phyloP scores from a whole-genome alignment of 2,113 vertebrate genomes.

The Sorex araneus region DNA sequence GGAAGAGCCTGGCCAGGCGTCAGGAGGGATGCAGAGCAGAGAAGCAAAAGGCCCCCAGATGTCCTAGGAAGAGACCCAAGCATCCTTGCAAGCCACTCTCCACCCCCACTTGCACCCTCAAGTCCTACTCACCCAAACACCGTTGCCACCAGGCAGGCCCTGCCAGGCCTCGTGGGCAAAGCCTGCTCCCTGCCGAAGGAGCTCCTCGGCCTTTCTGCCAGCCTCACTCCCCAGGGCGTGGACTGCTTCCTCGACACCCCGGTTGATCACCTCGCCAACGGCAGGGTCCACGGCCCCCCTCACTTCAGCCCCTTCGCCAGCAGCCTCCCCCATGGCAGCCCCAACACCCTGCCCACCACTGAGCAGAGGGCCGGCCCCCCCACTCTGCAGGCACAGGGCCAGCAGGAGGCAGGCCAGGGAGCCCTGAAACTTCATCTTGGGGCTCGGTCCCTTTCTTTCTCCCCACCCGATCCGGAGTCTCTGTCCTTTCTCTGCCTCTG shows the following conservation, averaged over 20 bases:
- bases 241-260: background rate
- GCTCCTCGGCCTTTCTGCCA: background rate
- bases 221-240: background rate
- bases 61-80: background rate
- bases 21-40: background rate
- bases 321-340: background rate
- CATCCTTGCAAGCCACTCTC: background rate
- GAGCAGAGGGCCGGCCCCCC: slow-evolving; percentile 51
- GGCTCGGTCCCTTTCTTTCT: background rate
- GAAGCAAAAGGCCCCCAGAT: background rate
- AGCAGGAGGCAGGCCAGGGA: slow-evolving; percentile 76
- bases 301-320: background rate
- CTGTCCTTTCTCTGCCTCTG: background rate
- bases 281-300: background rate
- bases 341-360: fast-evolving
- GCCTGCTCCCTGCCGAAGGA: background rate
- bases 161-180: background rate
- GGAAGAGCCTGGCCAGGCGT: background rate
- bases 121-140: background rate
- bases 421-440: slow-evolving; percentile 63
- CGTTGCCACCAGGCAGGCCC: background rate
- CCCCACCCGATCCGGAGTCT: background rate
- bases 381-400: slow-evolving; percentile 73
- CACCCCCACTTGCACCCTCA: slow-evolving; percentile 69
- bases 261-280: background rate